These are phyloP conservation scores for Synergus laeviventris DNA, from an alignment of 2,888 invertebrate genomes.

Conservation along the genomic window DNA sequence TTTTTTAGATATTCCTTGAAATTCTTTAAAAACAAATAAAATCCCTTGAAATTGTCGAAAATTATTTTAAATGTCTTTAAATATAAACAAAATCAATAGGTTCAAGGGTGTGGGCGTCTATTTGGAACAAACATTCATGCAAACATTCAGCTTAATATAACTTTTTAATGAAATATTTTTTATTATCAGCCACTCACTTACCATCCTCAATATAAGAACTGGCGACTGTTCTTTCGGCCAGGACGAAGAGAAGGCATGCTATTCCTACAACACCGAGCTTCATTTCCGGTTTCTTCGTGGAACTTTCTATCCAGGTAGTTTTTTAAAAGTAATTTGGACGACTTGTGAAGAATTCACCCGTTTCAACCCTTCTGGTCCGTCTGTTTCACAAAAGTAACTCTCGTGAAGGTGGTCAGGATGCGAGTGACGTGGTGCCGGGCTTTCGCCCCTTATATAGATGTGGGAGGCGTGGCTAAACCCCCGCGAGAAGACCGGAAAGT, in stretches of 20 bases:
- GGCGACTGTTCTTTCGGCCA: conserved; percentile 62
- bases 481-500: conserved; percentile 26
- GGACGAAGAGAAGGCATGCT: conserved; percentile 61
- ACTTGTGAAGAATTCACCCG: background rate
- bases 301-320: background rate
- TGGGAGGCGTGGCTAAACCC: conserved; percentile 67
- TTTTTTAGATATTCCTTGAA: too few relatives aligned
- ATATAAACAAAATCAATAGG: too few relatives aligned
- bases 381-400: conserved; percentile 24
- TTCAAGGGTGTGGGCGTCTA: too few relatives aligned
- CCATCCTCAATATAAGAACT: conserved; percentile 71
- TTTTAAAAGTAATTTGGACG: too few relatives aligned
- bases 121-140: too few relatives aligned
- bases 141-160: too few relatives aligned
- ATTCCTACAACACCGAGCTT: conserved; percentile 67
- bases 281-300: conserved; percentile 54
- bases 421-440: conserved; percentile 67
- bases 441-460: conserved; percentile 71
- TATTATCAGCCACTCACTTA: conserved; percentile 50
- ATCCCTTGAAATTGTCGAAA: too few relatives aligned
- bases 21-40: too few relatives aligned
- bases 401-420: conserved; percentile 58
- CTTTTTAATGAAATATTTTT: too few relatives aligned
- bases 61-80: too few relatives aligned
- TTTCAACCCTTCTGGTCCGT: conserved; percentile 43